Conservation (phyloP, 2,888 invertebrate species). For the Caenorhabditis drosophilae region DNA sequence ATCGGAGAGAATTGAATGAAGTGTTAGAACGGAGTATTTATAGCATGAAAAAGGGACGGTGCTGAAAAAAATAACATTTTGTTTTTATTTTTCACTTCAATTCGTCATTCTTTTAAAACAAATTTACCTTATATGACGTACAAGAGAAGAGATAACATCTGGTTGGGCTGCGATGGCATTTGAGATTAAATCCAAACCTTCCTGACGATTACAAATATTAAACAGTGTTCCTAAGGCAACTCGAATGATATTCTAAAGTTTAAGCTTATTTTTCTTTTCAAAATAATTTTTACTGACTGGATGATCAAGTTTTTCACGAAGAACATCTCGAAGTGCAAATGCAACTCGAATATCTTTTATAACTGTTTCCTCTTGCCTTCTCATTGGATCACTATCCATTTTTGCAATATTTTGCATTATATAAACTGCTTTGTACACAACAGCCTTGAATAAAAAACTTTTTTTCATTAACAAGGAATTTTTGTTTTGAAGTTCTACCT, state of each 20-base stretch:
- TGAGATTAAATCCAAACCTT: conserved; percentile 50
- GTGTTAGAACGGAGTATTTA: conserved; percentile 60
- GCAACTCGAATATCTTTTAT: conserved; percentile 43
- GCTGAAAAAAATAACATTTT: too few relatives aligned
- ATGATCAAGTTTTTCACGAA: conserved; percentile 29
- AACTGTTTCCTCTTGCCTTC: conserved; percentile 29
- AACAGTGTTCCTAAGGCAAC: conserved; percentile 54
- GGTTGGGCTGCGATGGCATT: conserved; percentile 24
- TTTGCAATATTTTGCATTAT: conserved; percentile 61
- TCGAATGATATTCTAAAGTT: conserved; percentile 52
- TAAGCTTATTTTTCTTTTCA: too few relatives aligned
- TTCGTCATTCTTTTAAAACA: background rate
- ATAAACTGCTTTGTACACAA: conserved; percentile 53
- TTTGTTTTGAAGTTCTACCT: too few relatives aligned
- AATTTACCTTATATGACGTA: conserved; percentile 40
- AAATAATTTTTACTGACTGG: too few relatives aligned
- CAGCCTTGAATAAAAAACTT: conserved; percentile 36
- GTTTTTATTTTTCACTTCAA: background rate
- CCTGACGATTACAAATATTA: conserved; percentile 54
- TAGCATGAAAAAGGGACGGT: conserved; percentile 52
- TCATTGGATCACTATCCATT: conserved; percentile 47
- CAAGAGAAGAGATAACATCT: conserved; percentile 34
- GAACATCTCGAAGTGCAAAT: conserved; percentile 41
- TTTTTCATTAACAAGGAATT: too few relatives aligned
- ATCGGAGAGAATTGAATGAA: conserved; percentile 61